phyloP scores from a whole-genome alignment of 2,113 vertebrate species.

The Phaetusa simplex region DNA sequence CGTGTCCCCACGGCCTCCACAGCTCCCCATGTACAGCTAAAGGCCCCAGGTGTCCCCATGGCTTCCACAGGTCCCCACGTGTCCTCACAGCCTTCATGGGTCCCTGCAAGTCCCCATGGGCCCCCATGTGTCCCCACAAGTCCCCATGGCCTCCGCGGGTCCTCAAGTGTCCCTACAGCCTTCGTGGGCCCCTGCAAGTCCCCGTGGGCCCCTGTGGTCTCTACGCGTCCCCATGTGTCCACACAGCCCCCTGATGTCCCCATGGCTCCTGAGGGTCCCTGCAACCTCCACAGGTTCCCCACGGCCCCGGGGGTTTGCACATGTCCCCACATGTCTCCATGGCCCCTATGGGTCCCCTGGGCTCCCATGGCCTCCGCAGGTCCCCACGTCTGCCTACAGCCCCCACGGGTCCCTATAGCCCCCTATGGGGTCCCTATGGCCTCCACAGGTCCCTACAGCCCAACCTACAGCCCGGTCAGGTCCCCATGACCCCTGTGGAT shows the following conservation, averaged over 20 bases:
- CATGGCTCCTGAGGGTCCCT: not conserved
- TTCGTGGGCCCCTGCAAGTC: too few relatives aligned
- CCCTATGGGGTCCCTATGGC: fast-evolving
- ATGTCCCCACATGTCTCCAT: fast-evolving
- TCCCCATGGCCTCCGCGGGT: not conserved
- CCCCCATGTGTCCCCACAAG: not conserved
- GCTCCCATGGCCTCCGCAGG: not conserved
- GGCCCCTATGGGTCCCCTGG: not conserved
- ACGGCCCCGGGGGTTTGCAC: not conserved
- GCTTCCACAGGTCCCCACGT: not conserved
- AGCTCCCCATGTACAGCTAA: too few relatives aligned
- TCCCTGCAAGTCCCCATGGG: not conserved
- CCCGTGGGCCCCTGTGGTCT: not conserved
- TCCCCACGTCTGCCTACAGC: too few relatives aligned
- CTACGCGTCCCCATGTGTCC: not conserved
- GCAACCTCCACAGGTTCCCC: too few relatives aligned
- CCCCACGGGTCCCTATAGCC: fast-evolving
- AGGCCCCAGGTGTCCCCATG: not conserved
- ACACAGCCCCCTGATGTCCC: not conserved
- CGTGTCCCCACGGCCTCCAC: not conserved
- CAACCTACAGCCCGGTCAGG: fast-evolving
- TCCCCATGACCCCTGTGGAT: not conserved
- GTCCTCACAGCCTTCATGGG: not conserved
- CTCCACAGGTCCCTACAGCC: not conserved
- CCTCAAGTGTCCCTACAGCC: not conserved